Conservation (phyloP, 2,888 invertebrate species). For the Conistra vaccinii region DNA sequence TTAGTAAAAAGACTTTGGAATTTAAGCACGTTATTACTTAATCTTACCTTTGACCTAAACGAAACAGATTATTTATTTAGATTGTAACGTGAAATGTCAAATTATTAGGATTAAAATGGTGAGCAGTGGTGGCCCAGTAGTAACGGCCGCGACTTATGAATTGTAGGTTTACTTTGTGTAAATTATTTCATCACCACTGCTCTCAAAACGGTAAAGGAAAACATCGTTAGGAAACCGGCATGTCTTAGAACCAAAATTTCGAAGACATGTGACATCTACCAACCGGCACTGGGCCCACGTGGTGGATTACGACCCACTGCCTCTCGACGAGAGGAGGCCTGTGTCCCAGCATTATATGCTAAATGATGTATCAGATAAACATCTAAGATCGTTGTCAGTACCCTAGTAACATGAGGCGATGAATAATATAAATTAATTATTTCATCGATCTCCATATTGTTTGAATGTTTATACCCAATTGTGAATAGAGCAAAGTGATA, state of each 20-base stretch:
- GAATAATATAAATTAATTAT: constrained; percentile 38
- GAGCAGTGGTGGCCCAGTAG: too few relatives aligned
- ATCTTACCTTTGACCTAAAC: not conserved
- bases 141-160: too few relatives aligned
- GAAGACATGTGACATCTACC: too few relatives aligned
- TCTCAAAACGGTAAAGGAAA: too few relatives aligned
- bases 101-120: constrained; percentile 9
- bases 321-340: too few relatives aligned
- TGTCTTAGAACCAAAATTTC: too few relatives aligned
- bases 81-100: constrained; percentile 28
- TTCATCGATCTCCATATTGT: not conserved
- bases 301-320: too few relatives aligned
- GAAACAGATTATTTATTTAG: not conserved
- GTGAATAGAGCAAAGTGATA: not conserved
- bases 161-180: too few relatives aligned
- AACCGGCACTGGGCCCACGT: too few relatives aligned
- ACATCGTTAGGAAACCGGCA: too few relatives aligned
- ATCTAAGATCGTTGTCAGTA: constrained; percentile 36
- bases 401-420: constrained; percentile 20
- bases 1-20: not conserved
- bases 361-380: constrained; percentile 22
- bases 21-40: not conserved
- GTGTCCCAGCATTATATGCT: too few relatives aligned
- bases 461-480: not conserved
- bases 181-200: too few relatives aligned